Evolutionary conservation across 2,888 invertebrate species (phyloP), one percentile per base, ranked within the genome.

Genomic region (Theretra japonica): DNA sequence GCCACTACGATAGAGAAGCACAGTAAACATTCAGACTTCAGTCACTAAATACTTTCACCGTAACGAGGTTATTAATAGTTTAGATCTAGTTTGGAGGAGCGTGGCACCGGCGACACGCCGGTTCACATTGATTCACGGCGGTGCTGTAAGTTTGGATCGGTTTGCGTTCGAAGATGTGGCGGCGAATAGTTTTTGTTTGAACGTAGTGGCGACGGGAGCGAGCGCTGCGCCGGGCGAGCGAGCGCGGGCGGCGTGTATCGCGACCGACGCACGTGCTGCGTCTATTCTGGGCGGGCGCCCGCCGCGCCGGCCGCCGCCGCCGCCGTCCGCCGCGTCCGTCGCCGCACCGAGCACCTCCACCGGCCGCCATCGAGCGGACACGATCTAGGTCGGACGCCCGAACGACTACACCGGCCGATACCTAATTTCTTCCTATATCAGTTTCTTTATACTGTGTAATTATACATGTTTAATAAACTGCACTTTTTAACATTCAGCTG

Each of bases 261-360:
- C 86, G 87, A 80, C 80, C 84, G 90, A 90, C 93, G 92, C 94
- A 93, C 94, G 93, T 94, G 94, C 93, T 92, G 89, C 91, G 90
- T 93, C 94, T 94, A 94, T 94, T 94, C 92, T 90, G 91, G 92
- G 90, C 88, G 89, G 87, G 84, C 86, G 85, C 82, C 76, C 77
- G 78, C 80, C 79, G 86, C 82, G 81, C 80, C 80, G 84, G 84
- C 86, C 62, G 86, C 81, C 77, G 77, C 73, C 70, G 90, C 88
- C 88, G 86, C 83, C 86, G 85, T 82, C 75, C 76, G 78, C 80
- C 78, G 86, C 82, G 25, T 17, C 11, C 84, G 81, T 80, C 80
- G 83, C 83, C 87, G 48, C 65, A 17, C 65, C 65, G 23, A 23
- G 58, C 58, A 23, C 58, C 17, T 23, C 88, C 84, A 85, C 78